Percentiles rank a stretch among this genome's conserved stretches.
phyloP scores from a whole-genome alignment of 2,888 invertebrate genomes.

The Macrophya alboannulata region DNA sequence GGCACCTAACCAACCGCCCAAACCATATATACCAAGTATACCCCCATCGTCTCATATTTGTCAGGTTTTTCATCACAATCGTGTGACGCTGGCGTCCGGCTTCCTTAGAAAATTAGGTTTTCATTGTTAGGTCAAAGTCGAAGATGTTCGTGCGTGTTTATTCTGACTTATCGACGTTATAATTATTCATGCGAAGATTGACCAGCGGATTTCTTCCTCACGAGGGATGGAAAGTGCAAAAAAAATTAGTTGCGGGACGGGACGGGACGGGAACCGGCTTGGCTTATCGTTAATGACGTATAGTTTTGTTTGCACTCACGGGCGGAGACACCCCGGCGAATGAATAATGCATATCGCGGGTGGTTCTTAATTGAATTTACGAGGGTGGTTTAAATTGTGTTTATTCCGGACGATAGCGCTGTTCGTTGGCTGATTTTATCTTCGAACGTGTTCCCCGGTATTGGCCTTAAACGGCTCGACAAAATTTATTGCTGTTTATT shows the following conservation, averaged over 20 bases:
- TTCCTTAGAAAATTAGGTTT: background rate
- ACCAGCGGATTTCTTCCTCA: background rate
- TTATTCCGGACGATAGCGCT: slow-evolving; percentile 57
- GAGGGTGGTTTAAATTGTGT: slow-evolving; percentile 59
- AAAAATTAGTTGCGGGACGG: background rate
- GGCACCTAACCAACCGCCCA: background rate
- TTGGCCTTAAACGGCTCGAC: slow-evolving; percentile 51
- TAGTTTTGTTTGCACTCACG: slow-evolving; percentile 57
- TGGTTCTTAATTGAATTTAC: slow-evolving; percentile 59
- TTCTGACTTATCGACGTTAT: background rate
- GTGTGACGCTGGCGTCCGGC: no score
- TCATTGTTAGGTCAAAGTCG: background rate
- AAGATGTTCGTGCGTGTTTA: background rate
- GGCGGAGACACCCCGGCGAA: slow-evolving; percentile 51
- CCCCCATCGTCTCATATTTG: background rate
- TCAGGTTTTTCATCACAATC: no score
- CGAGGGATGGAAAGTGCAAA: background rate
- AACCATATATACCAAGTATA: background rate
- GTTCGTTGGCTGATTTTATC: slow-evolving; percentile 54
- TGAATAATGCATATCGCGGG: slow-evolving; percentile 57
- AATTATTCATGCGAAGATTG: slow-evolving; percentile 16
- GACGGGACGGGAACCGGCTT: slow-evolving; percentile 12
- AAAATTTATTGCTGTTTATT: slow-evolving; percentile 50
- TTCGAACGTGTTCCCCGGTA: slow-evolving; percentile 52
- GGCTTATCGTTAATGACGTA: slow-evolving; percentile 59